Evolutionary conservation across 1,140 invertebrate genomes (phyloP).

Genomic region (Atta cephalotes): DNA sequence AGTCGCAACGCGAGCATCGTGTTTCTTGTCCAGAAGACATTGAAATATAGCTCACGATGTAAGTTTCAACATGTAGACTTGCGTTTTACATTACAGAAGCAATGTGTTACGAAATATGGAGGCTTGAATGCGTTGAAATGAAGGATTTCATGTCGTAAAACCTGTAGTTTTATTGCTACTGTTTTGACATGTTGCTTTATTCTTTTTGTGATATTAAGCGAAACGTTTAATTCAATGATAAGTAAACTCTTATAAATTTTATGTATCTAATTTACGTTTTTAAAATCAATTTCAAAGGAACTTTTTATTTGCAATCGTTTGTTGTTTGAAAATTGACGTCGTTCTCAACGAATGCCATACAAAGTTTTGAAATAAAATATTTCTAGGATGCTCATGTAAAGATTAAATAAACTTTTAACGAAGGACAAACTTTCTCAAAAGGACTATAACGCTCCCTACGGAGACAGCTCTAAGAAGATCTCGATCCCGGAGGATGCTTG

Average conservation of each 20-base stretch:
- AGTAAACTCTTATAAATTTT: background rate
- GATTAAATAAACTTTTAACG: constrained; percentile 34
- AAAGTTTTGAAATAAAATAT: background rate
- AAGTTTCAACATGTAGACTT: constrained; percentile 27
- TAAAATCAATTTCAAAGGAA: background rate
- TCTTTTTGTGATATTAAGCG: background rate
- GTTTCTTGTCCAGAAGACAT: constrained; percentile 48
- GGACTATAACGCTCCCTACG: constrained; percentile 8
- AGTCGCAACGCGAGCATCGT: constrained; percentile 39
- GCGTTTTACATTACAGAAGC: constrained; percentile 21
- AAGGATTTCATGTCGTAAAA: constrained; percentile 9
- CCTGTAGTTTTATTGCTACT: background rate
- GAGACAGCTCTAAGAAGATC: background rate
- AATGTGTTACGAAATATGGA: background rate
- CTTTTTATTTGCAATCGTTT: background rate
- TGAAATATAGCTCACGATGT: constrained; percentile 47
- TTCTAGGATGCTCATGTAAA: background rate
- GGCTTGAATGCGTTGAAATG: constrained; percentile 32
- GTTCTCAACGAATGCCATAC: background rate
- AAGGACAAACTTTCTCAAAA: constrained; percentile 17
- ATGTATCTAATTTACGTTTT: background rate
- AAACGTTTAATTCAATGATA: background rate
- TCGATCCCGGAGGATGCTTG: constrained; percentile 36
- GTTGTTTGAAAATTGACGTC: background rate
- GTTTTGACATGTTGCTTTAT: background rate